Evolutionary conservation across 1,140 invertebrate genomes (phyloP).

Genomic region (Planococcus citri): DNA sequence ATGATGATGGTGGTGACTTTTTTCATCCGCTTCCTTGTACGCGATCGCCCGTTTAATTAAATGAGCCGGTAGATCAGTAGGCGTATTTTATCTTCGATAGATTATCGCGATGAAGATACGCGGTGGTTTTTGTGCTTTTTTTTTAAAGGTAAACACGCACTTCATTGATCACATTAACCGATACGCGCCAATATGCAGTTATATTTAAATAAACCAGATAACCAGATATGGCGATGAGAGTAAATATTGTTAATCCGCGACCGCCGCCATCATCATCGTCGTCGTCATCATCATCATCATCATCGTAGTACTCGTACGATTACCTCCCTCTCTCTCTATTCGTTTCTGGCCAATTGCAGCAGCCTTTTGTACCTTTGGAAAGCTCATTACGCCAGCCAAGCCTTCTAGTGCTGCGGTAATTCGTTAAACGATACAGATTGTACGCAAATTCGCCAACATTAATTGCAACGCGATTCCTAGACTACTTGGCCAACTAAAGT

Average conservation of each 20-base stretch:
- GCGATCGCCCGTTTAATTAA: not conserved
- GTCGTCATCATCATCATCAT: too few species aligned
- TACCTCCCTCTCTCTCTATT: too few species aligned
- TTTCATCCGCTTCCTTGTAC: not conserved
- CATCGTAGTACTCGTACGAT: too few species aligned
- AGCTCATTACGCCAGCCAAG: not conserved
- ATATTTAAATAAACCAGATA: constrained; percentile 8
- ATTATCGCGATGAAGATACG: not conserved
- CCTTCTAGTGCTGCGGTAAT: not conserved
- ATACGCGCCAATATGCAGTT: not conserved
- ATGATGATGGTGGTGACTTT: too few species aligned
- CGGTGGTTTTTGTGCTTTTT: not conserved
- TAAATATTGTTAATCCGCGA: not conserved
- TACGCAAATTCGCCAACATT: too few species aligned
- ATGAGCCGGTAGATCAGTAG: not conserved
- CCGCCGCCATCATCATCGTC: too few species aligned
- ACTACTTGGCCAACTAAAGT: too few species aligned
- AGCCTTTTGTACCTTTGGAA: not conserved
- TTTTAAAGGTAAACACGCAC: not conserved
- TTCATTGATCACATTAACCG: constrained; percentile 1
- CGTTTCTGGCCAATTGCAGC: too few species aligned
- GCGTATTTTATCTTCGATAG: not conserved
- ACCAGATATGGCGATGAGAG: not conserved
- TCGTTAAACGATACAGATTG: not conserved
- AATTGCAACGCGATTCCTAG: too few species aligned